Conservation (phyloP, 2,888 invertebrate genomes). For the Cylindroiulus punctatus region DNA sequence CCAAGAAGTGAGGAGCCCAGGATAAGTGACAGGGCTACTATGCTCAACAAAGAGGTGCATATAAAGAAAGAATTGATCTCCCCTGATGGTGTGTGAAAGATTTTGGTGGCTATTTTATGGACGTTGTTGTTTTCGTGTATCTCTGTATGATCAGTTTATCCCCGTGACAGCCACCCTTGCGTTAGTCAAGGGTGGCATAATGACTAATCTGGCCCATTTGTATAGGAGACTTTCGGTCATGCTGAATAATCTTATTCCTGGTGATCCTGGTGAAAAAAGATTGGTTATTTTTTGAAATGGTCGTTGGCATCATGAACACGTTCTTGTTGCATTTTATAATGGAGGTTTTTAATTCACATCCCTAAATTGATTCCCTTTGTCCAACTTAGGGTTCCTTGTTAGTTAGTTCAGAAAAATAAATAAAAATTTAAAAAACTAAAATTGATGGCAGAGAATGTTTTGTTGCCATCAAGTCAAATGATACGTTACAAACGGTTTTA, state of each 20-base stretch:
- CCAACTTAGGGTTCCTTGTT: not conserved
- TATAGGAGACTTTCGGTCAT: not conserved
- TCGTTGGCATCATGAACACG: not conserved
- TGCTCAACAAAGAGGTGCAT: conserved; percentile 11
- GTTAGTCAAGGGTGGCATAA: not conserved
- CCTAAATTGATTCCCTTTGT: not conserved
- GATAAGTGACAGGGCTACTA: not conserved
- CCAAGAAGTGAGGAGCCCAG: not conserved
- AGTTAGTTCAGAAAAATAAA: no score
- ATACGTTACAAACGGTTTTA: not conserved
- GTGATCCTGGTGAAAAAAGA: conserved; percentile 1
- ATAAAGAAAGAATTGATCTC: conserved; percentile 39
- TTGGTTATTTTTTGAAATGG: conserved; percentile 28
- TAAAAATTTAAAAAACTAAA: not conserved
- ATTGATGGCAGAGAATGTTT: not conserved
- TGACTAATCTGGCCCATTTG: no score
- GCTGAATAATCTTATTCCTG: conserved; percentile 20
- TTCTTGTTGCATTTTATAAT: not conserved
- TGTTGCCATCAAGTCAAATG: not conserved
- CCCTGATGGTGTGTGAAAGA: not conserved
- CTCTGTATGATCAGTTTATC: not conserved
- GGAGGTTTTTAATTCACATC: conserved; percentile 16
- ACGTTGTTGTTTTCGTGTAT: conserved; percentile 11
- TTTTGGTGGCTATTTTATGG: not conserved
- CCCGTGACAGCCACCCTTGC: conserved; percentile 1